A percentile compares a stretch with the other conserved stretches of the same genome.
These are phyloP conservation scores for Takifugu bimaculatus DNA, from an alignment of 2,113 vertebrate genomes.

Conservation along the genomic window DNA sequence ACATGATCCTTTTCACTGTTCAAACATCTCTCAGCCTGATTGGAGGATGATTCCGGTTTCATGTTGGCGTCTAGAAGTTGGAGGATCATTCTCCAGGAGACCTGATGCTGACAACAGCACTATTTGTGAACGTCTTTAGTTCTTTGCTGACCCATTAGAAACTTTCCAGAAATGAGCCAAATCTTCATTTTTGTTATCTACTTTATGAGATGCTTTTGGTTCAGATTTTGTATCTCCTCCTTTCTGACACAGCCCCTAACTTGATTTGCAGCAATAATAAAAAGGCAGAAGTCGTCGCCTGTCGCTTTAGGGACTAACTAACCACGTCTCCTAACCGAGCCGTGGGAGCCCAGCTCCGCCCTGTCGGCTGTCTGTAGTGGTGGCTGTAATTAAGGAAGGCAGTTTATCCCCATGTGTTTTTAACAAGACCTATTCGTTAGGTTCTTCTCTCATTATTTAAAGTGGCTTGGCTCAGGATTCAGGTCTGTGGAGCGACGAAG, in stretches of 20 bases:
- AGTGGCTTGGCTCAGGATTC: constrained; percentile 5
- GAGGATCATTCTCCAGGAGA: too few relatives aligned
- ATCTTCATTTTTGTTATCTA: not conserved
- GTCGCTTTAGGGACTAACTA: constrained; percentile 51
- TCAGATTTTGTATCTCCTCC: constrained; percentile 1
- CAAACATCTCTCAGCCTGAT: too few relatives aligned
- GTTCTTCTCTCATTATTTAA: constrained; percentile 25
- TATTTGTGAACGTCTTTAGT: too few relatives aligned
- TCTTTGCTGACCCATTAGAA: too few relatives aligned
- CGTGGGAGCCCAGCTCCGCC: constrained; percentile 43
- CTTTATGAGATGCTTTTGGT: not conserved
- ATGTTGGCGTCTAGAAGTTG: too few relatives aligned
- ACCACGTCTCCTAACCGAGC: constrained; percentile 57
- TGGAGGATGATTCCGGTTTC: too few relatives aligned
- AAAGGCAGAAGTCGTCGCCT: constrained; percentile 44
- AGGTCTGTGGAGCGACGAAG: constrained; percentile 18
- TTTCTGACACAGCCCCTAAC: too few relatives aligned
- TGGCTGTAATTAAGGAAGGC: constrained; percentile 53
- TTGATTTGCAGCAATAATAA: constrained; percentile 11
- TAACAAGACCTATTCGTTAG: constrained; percentile 42
- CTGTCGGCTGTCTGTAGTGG: constrained; percentile 61
- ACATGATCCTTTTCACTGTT: too few relatives aligned
- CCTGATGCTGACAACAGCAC: too few relatives aligned
- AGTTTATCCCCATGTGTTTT: constrained; percentile 38
- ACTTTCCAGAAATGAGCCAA: too few relatives aligned